Conservation (phyloP, 1,140 invertebrate genomes). For the Tigriopus japonicus region DNA sequence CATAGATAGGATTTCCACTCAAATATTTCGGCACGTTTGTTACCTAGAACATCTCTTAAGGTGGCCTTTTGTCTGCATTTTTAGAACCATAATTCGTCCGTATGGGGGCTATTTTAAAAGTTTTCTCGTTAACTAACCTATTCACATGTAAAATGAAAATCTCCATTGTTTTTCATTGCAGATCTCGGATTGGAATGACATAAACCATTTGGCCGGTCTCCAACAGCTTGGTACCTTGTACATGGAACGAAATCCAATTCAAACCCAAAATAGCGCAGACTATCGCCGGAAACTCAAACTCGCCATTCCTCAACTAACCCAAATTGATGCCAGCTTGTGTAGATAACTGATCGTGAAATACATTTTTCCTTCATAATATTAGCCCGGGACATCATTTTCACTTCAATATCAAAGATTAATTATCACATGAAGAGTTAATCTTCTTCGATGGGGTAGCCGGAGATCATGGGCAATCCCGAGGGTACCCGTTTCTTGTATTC, state of each 20-base stretch:
- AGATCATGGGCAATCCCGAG: conserved; percentile 81
- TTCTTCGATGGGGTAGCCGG: conserved; percentile 37
- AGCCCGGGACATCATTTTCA: no score
- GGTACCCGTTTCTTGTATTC: conserved; percentile 68
- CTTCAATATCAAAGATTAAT: no score
- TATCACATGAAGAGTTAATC: background rate
- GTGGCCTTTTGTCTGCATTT: no score
- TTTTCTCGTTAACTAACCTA: no score
- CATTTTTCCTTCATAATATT: conserved; percentile 4
- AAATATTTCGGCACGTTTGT: no score
- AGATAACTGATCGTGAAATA: conserved; percentile 17
- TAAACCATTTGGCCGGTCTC: conserved; percentile 52
- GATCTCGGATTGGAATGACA: conserved; percentile 60
- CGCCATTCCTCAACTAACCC: conserved; percentile 58
- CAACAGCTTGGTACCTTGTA: conserved; percentile 73
- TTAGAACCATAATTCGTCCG: no score
- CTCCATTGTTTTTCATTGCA: background rate
- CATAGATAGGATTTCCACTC: no score
- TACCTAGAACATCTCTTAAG: no score
- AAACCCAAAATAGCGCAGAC: conserved; percentile 53
- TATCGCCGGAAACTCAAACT: conserved; percentile 84
- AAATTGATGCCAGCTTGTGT: conserved; percentile 88
- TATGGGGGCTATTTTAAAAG: no score
- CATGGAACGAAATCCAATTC: conserved; percentile 76
- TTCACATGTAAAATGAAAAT: no score